A percentile compares a stretch with the other conserved stretches of the same genome.
Evolutionary conservation across 2,888 invertebrate genomes (phyloP).

Genomic region (Stenotaenia linearis): DNA sequence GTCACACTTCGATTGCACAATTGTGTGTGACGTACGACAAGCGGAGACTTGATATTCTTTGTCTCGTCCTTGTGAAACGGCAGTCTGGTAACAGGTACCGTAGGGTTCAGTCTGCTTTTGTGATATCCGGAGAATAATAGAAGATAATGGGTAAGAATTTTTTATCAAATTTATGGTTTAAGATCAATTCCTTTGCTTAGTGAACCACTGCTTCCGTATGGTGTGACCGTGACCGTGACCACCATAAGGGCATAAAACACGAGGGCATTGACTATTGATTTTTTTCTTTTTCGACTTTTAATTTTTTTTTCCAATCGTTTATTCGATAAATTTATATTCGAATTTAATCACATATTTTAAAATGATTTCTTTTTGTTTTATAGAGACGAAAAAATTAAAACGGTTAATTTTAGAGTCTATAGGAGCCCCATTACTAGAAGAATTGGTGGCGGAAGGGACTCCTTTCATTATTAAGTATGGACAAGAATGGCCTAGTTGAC

Average conservation of each 20-base stretch:
- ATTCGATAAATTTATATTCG: not conserved
- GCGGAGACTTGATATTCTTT: not conserved
- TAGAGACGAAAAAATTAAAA: conserved; percentile 32
- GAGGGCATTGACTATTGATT: conserved; percentile 8
- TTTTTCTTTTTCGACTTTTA: not conserved
- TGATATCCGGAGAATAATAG: not conserved
- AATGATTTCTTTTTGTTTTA: not conserved
- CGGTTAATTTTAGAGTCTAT: conserved; percentile 30
- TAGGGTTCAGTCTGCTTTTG: not conserved
- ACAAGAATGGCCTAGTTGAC: conserved; percentile 96
- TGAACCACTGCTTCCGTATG: no score
- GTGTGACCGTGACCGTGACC: not conserved
- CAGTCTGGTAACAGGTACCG: not conserved
- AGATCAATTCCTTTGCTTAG: not conserved
- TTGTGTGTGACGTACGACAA: not conserved
- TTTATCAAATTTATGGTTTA: not conserved
- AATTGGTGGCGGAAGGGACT: conserved; percentile 28
- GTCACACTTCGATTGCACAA: not conserved
- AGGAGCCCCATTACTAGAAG: conserved; percentile 21
- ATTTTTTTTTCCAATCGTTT: no score
- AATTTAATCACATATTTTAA: not conserved
- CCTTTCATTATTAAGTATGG: conserved; percentile 68
- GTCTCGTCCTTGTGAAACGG: not conserved
- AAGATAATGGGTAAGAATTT: not conserved
- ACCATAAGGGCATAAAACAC: no score